Percentiles rank a stretch among this genome's conserved stretches.
Conservation (phyloP, 2,888 invertebrate species). For the Lydus trimaculatus region DNA sequence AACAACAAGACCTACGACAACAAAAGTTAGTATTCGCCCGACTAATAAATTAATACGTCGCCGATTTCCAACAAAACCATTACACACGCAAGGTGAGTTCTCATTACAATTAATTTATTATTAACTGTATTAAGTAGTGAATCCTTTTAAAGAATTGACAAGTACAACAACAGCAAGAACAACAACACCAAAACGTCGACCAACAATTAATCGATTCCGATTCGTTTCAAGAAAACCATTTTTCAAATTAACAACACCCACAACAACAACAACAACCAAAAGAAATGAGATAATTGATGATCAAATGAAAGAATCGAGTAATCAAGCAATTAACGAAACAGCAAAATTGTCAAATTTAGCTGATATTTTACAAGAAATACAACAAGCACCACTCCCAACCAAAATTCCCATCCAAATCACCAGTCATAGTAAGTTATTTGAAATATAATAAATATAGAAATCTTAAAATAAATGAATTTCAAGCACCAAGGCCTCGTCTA, state of each 20-base stretch:
- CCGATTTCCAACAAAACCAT: constrained; percentile 28
- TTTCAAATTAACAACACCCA: constrained; percentile 34
- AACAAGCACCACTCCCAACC: constrained; percentile 46
- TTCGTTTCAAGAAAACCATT: constrained; percentile 45
- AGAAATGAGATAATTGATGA: constrained; percentile 33
- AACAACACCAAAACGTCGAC: constrained; percentile 23
- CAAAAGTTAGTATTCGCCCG: constrained; percentile 7
- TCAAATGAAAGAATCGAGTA: constrained; percentile 49
- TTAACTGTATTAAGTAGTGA: not conserved
- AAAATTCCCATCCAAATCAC: constrained; percentile 4
- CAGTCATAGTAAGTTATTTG: not conserved
- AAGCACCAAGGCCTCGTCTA: not conserved
- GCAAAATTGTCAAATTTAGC: constrained; percentile 51
- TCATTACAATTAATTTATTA: not conserved
- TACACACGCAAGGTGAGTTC: constrained; percentile 54
- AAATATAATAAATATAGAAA: not conserved
- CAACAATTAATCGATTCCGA: constrained; percentile 35
- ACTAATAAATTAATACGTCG: not conserved
- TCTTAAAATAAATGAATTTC: not conserved
- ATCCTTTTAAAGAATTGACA: constrained; percentile 9
- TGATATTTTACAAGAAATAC: constrained; percentile 46
- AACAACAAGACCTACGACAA: constrained; percentile 9
- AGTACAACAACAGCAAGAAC: constrained; percentile 18
- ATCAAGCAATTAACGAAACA: constrained; percentile 41
- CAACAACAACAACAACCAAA: constrained; percentile 33